Percentiles rank a stretch among this genome's conserved stretches.
Evolutionary conservation across 2,113 vertebrate genomes (phyloP).

Genomic region (Myotis yumanensis): DNA sequence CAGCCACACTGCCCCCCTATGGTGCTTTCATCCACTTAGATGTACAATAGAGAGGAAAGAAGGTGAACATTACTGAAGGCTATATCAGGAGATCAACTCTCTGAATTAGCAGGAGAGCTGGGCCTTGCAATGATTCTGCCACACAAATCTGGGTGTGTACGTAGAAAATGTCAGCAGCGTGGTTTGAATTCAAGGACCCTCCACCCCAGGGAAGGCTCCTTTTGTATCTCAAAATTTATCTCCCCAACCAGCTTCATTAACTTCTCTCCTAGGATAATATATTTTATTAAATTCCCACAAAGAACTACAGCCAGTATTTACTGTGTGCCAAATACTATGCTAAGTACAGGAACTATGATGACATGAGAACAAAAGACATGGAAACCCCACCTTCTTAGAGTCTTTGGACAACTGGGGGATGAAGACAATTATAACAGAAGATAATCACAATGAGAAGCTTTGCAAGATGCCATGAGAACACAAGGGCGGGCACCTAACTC

Average conservation of each 20-base stretch:
- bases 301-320: background rate
- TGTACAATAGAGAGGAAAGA: background rate
- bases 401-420: background rate
- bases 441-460: conserved; percentile 36
- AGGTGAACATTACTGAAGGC: background rate
- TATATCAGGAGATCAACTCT: background rate
- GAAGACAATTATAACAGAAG: background rate
- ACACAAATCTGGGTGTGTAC: background rate
- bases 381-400: background rate
- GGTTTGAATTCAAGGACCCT: background rate
- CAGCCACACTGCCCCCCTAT: background rate
- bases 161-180: background rate
- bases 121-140: background rate
- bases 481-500: background rate
- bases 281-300: background rate
- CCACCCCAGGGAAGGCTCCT: background rate
- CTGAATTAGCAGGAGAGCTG: background rate
- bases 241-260: background rate
- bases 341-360: background rate
- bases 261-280: background rate
- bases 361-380: background rate
- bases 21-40: background rate
- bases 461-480: background rate
- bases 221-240: background rate
- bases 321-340: background rate